phyloP scores from a whole-genome alignment of 2,797 vertebrate species.

The Falco columbarius region DNA sequence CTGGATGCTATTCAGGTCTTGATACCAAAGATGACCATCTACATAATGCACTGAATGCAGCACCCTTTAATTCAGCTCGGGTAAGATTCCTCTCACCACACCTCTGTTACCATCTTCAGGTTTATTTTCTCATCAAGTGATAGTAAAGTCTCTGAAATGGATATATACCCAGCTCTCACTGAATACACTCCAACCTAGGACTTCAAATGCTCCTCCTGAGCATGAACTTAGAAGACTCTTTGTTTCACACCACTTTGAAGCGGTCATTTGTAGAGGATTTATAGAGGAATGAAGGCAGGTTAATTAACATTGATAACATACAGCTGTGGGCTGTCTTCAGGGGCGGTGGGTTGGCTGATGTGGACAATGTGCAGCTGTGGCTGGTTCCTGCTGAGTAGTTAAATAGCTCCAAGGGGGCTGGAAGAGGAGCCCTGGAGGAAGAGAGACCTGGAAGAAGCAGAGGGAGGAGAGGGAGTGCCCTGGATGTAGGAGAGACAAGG shows the following conservation, averaged over 20 bases:
- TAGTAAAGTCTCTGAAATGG: background rate
- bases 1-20: background rate
- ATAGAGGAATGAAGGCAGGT: too few species aligned
- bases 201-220: background rate
- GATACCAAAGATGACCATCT: background rate
- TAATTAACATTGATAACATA: too few species aligned
- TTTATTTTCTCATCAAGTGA: background rate
- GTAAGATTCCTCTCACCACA: background rate
- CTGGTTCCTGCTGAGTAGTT: too few species aligned
- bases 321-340: too few species aligned
- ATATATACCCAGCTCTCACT: background rate
- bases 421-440: too few species aligned
- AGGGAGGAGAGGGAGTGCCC: too few species aligned
- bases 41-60: fast-evolving
- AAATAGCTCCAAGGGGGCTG: too few species aligned
- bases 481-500: too few species aligned
- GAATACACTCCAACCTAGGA: background rate
- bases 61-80: background rate
- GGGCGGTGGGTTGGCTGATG: too few species aligned
- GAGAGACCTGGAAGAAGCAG: too few species aligned
- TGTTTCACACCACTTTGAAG: background rate
- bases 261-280: background rate
- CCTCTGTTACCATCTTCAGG: background rate
- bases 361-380: too few species aligned
- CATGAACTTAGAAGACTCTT: background rate